A percentile compares a stretch with the other conserved stretches of the same genome.
Conservation (phyloP, 2,113 vertebrate species). For the Gambusia holbrooki region DNA sequence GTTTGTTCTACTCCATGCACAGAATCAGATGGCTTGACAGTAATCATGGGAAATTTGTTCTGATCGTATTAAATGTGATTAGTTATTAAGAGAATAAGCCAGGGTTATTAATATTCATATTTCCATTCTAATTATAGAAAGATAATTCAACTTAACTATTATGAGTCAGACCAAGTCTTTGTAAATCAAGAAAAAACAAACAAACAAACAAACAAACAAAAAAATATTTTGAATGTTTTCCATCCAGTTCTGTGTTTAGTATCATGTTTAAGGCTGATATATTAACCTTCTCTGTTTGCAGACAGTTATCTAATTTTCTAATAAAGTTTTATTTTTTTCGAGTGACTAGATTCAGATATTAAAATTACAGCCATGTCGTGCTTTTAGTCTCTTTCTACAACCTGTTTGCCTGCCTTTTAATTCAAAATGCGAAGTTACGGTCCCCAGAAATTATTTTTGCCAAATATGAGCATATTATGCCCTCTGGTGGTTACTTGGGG, state of each 20-base stretch:
- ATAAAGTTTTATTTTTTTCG: not conserved
- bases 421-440: not conserved
- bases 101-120: not conserved
- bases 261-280: not conserved
- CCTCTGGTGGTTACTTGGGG: slow-evolving; percentile 59
- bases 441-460: not conserved
- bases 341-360: not conserved
- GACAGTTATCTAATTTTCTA: not conserved
- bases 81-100: not conserved
- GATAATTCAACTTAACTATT: not conserved
- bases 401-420: not conserved
- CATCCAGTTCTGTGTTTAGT: not conserved
- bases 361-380: not conserved
- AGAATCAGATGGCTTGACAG: too few species aligned
- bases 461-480: slow-evolving; percentile 33
- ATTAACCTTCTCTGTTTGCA: not conserved
- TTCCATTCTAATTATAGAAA: not conserved
- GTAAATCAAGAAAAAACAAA: not conserved
- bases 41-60: too few species aligned
- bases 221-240: not conserved
- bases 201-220: not conserved
- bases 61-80: not conserved
- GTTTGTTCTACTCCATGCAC: too few species aligned
- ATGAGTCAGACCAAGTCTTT: not conserved
- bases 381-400: not conserved